phyloP scores from a whole-genome alignment of 2,888 invertebrate genomes.

The Danaus chrysippus region DNA sequence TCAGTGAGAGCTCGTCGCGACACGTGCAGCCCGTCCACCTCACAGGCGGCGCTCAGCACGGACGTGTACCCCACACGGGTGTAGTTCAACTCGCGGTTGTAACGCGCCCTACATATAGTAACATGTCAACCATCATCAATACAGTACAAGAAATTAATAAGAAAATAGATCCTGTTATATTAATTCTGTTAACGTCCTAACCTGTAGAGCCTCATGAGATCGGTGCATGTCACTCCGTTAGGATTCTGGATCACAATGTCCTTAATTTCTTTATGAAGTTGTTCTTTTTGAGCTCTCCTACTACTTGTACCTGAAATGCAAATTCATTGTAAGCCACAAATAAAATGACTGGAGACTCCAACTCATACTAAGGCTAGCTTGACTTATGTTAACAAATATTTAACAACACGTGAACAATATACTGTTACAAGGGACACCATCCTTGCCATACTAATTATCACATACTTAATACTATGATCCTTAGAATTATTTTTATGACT shows the following conservation, averaged over 20 bases:
- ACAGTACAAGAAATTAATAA: not conserved
- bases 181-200: conserved; percentile 28
- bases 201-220: conserved; percentile 66
- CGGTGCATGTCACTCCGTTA: conserved; percentile 69
- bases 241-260: conserved; percentile 53
- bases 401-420: not conserved
- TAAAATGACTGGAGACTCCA: no score
- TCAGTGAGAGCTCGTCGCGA: conserved; percentile 30
- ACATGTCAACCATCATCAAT: not conserved
- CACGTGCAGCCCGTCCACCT: conserved; percentile 35
- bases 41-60: conserved; percentile 49
- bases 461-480: no score
- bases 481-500: no score
- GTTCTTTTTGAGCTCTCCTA: conserved; percentile 40
- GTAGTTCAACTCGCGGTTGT: conserved; percentile 55
- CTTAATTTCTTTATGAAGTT: conserved; percentile 47
- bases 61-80: conserved; percentile 52
- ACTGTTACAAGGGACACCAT: no score
- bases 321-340: not conserved
- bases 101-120: conserved; percentile 42
- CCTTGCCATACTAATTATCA: no score
- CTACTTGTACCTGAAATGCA: conserved; percentile 39
- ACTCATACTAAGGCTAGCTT: no score
- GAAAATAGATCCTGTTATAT: conserved; percentile 4
- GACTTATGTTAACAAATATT: not conserved